A percentile compares a stretch with the other conserved stretches of the same genome.
These are phyloP conservation scores for Pelmatolapia mariae DNA, from an alignment of 2,113 vertebrate species.

Conservation along the genomic window DNA sequence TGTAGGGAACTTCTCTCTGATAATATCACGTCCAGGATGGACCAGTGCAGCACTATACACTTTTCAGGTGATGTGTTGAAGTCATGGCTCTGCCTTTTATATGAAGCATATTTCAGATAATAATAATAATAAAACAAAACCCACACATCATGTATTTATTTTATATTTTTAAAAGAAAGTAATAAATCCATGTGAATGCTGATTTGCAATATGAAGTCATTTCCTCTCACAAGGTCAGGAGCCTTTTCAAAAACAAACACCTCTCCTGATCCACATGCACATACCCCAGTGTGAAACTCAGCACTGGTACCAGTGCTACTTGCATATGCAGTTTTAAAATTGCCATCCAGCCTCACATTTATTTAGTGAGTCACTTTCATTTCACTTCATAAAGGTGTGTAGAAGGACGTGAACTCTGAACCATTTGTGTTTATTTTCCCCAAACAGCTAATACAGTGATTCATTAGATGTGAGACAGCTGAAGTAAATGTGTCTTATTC, in stretches of 20 bases:
- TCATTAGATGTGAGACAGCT: background rate
- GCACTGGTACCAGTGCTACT: background rate
- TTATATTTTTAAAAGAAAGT: background rate
- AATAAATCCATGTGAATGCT: background rate
- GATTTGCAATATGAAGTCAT: background rate
- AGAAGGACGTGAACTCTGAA: background rate
- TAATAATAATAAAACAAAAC: background rate
- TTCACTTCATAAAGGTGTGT: background rate
- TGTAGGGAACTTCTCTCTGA: background rate
- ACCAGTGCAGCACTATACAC: fast-evolving
- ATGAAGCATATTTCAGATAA: background rate
- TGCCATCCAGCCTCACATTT: background rate
- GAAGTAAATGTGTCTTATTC: background rate
- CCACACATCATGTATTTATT: background rate
- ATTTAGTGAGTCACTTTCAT: background rate
- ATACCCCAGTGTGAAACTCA: background rate
- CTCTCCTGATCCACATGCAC: background rate
- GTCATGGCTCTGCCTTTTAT: background rate
- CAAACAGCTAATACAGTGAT: background rate
- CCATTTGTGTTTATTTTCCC: fast-evolving
- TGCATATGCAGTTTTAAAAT: background rate
- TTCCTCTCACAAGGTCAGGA: background rate
- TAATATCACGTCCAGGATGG: background rate
- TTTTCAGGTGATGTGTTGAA: background rate
- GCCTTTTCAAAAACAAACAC: background rate